phyloP scores from a whole-genome alignment of 2,113 vertebrate genomes.

The Arvicanthis niloticus region DNA sequence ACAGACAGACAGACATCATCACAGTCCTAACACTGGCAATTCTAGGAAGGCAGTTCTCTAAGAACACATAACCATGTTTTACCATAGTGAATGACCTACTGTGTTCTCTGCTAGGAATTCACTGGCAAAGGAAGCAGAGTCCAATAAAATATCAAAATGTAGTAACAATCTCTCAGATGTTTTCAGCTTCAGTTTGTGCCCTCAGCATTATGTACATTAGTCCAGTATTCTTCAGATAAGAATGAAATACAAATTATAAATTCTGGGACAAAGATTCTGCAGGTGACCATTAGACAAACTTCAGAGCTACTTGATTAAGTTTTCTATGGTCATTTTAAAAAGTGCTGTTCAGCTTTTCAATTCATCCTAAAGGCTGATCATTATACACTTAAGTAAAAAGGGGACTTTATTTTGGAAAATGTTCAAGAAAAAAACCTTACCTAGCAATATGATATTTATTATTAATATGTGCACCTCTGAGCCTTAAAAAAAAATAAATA shows the following conservation, averaged over 20 bases:
- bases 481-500: slow-evolving; percentile 23
- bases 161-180: background rate
- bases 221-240: background rate
- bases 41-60: background rate
- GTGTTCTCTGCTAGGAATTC: background rate
- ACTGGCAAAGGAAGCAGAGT: background rate
- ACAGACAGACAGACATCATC: background rate
- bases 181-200: background rate
- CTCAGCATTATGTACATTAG: background rate
- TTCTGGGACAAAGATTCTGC: background rate
- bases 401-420: background rate
- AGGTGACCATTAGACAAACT: background rate
- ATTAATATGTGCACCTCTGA: background rate
- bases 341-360: background rate
- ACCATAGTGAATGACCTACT: background rate
- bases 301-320: background rate
- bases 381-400: background rate
- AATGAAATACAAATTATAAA: background rate
- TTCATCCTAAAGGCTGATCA: background rate
- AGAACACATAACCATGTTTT: background rate
- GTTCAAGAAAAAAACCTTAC: background rate
- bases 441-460: background rate
- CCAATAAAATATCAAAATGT: background rate
- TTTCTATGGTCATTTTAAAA: background rate
- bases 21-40: background rate